Conservation (phyloP, 1,140 invertebrate species). For the Bombus soroeensis region DNA sequence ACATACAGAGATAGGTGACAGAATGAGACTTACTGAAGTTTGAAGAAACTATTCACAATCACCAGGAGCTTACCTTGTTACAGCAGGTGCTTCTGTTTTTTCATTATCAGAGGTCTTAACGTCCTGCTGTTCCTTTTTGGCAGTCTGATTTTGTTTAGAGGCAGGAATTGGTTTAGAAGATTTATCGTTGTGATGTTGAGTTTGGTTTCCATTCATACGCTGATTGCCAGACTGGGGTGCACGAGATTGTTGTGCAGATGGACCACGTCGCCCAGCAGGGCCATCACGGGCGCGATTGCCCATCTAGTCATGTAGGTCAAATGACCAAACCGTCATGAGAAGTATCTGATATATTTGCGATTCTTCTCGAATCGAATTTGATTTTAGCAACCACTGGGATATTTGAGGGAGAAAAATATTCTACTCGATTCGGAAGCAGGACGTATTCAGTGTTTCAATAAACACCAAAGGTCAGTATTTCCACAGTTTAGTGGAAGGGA, state of each 20-base stretch:
- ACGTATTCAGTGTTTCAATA: conserved; percentile 45
- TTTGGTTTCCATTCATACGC: conserved; percentile 83
- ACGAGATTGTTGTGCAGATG: conserved; percentile 81
- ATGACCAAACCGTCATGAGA: conserved; percentile 80
- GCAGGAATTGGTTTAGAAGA: conserved; percentile 83
- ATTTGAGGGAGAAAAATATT: conserved; percentile 65
- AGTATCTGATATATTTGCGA: conserved; percentile 70
- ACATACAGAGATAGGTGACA: conserved; percentile 63
- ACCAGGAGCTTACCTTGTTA: conserved; percentile 82
- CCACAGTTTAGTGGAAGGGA: conserved; percentile 52
- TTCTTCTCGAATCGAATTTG: conserved; percentile 71
- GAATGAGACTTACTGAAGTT: conserved; percentile 73
- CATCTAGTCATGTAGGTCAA: conserved; percentile 81
- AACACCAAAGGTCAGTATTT: conserved; percentile 57
- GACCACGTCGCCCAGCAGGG: conserved; percentile 81
- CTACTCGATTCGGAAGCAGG: conserved; percentile 64
- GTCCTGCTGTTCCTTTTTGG: conserved; percentile 83
- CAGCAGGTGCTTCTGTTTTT: conserved; percentile 80
- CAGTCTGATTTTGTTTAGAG: conserved; percentile 83
- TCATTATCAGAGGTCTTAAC: conserved; percentile 82
- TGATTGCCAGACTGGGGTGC: conserved; percentile 81
- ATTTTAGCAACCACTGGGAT: conserved; percentile 67
- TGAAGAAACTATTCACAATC: conserved; percentile 79
- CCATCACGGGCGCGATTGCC: conserved; percentile 82
- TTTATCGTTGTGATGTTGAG: conserved; percentile 83